Conservation (phyloP, 2,888 invertebrate species). For the Acutogordius australiensis region DNA sequence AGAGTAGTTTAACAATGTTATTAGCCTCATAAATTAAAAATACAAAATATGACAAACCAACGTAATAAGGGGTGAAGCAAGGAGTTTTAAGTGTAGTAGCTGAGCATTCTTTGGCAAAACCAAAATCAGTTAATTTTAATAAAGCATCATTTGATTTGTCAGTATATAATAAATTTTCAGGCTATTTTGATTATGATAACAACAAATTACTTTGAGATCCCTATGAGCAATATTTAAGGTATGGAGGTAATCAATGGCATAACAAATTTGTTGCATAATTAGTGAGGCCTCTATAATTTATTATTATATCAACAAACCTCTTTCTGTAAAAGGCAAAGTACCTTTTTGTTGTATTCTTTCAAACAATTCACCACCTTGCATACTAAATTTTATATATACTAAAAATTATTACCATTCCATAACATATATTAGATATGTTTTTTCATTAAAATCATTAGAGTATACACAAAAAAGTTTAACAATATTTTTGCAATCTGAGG, state of each 20-base stretch:
- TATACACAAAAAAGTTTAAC: slow-evolving; percentile 74
- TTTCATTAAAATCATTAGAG: slow-evolving; percentile 70
- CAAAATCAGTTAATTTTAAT: slow-evolving; percentile 87
- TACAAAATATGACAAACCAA: too few relatives aligned
- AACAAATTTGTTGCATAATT: slow-evolving; percentile 80
- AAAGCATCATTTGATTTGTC: slow-evolving; percentile 37
- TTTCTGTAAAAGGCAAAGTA: slow-evolving; percentile 80
- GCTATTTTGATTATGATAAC: slow-evolving; percentile 19
- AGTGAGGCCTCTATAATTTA: slow-evolving; percentile 46
- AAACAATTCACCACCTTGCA: slow-evolving; percentile 93
- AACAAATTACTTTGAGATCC: slow-evolving; percentile 75
- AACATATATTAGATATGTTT: slow-evolving; percentile 70
- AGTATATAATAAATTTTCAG: slow-evolving; percentile 69
- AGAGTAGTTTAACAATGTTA: too few relatives aligned
- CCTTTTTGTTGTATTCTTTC: slow-evolving; percentile 75
- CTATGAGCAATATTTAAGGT: slow-evolving; percentile 76
- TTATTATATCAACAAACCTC: slow-evolving; percentile 30
- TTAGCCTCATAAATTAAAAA: too few relatives aligned
- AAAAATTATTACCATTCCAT: slow-evolving; percentile 56
- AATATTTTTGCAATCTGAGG: slow-evolving; percentile 60
- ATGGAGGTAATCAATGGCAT: slow-evolving; percentile 70
- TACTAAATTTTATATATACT: slow-evolving; percentile 29
- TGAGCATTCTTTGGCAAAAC: slow-evolving; percentile 74
- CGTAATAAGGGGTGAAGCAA: slow-evolving; percentile 95
- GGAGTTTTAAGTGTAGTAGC: slow-evolving; percentile 54